Evolutionary conservation across 1,140 invertebrate genomes (phyloP).

Genomic region (Venustaconcha ellipsiformis): DNA sequence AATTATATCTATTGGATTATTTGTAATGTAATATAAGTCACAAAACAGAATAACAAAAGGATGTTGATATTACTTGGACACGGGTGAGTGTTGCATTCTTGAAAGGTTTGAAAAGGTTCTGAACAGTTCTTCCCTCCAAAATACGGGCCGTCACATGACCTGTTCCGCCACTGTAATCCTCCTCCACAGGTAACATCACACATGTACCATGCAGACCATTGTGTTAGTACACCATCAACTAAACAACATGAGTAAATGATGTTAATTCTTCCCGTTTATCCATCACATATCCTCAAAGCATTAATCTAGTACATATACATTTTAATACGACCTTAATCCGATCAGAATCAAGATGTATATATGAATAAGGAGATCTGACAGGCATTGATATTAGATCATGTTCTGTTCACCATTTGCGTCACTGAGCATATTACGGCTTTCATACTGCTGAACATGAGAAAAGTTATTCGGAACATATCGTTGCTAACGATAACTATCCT

Average conservation of each 20-base stretch:
- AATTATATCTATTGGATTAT: too few species aligned
- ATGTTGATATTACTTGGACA: conserved; percentile 51
- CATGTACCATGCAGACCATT: conserved; percentile 45
- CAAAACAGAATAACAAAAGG: neutral
- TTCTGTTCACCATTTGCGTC: too few species aligned
- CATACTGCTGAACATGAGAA: too few species aligned
- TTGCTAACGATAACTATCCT: too few species aligned
- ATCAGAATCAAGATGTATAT: too few species aligned
- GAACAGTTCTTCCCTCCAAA: conserved; percentile 50
- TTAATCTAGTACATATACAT: too few species aligned
- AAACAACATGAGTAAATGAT: neutral
- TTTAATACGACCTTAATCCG: too few species aligned
- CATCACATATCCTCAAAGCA: too few species aligned
- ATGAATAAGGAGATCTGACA: too few species aligned
- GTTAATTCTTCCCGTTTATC: neutral
- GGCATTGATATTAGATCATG: too few species aligned
- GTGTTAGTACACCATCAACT: conserved; percentile 53
- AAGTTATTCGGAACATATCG: too few species aligned
- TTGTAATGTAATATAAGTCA: neutral
- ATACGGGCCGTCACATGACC: conserved; percentile 55
- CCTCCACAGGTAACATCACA: conserved; percentile 50
- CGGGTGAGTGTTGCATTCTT: conserved; percentile 39
- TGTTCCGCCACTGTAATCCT: conserved; percentile 39
- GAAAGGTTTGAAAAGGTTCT: conserved; percentile 30
- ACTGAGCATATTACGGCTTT: too few species aligned